These are phyloP conservation scores for Carettochelys insculpta DNA, from an alignment of 2,113 vertebrate species.

Conservation along the genomic window DNA sequence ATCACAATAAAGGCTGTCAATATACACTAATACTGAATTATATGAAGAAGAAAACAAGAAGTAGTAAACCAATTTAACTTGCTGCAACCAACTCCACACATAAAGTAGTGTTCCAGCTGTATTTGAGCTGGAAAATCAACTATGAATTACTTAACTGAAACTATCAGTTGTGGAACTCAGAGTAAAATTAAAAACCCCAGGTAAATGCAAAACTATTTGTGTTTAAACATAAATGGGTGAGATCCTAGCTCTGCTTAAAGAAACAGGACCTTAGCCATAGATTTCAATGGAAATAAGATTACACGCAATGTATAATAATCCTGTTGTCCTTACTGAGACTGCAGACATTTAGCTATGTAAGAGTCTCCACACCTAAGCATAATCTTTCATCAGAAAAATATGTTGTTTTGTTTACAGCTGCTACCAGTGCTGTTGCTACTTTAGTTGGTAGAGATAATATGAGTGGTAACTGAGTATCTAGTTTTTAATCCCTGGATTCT, in stretches of 20 bases:
- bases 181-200: neutral
- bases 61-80: conserved; percentile 41
- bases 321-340: neutral
- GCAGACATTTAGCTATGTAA: neutral
- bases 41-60: conserved; percentile 28
- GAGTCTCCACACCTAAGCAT: neutral
- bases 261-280: neutral
- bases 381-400: neutral
- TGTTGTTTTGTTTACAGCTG: neutral
- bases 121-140: conserved; percentile 19
- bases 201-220: neutral
- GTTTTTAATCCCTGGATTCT: neutral
- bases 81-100: neutral
- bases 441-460: neutral
- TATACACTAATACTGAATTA: conserved; percentile 27
- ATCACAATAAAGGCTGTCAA: conserved; percentile 64
- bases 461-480: neutral
- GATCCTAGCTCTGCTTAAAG: neutral
- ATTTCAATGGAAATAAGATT: neutral
- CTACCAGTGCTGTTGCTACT: neutral
- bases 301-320: neutral
- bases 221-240: neutral
- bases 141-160: neutral
- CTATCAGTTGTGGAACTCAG: neutral
- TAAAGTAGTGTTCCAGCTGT: neutral